A percentile compares a stretch with the other conserved stretches of the same genome.
Conservation (phyloP, 2,113 vertebrate species). For the Ammospiza nelsoni region DNA sequence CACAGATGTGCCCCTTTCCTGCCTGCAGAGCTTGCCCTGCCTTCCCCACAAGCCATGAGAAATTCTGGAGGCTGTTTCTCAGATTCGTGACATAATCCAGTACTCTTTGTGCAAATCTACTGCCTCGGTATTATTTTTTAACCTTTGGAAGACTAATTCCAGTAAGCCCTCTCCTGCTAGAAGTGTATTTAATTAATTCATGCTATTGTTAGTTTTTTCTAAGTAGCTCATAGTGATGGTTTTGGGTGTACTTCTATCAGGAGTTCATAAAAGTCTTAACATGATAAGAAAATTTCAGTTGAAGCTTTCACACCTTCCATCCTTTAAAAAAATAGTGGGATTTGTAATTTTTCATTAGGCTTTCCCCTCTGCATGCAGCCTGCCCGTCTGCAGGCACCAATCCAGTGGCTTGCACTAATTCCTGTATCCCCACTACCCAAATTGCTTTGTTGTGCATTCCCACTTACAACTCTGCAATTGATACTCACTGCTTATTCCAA, state of each 20-base stretch:
- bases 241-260: not conserved
- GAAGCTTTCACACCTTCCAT: not conserved
- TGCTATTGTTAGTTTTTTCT: not conserved
- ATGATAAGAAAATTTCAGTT: not conserved
- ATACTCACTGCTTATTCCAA: not conserved
- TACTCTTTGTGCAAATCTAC: not conserved
- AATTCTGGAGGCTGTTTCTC: not conserved
- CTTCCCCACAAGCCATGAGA: not conserved
- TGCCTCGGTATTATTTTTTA: not conserved
- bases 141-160: not conserved
- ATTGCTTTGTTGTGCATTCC: not conserved
- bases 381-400: not conserved
- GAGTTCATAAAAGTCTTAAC: not conserved
- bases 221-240: not conserved
- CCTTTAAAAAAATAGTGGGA: not conserved
- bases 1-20: not conserved
- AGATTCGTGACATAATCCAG: not conserved
- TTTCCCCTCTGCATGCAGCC: not conserved
- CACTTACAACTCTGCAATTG: not conserved
- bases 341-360: not conserved
- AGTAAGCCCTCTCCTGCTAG: not conserved
- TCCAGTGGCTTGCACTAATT: not conserved
- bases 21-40: not conserved
- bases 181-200: not conserved
- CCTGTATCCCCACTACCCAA: not conserved